Evolutionary conservation across 1,140 invertebrate species (phyloP), one percentile per base, ranked within the genome.

Genomic region (Sminthurides bifidus): DNA sequence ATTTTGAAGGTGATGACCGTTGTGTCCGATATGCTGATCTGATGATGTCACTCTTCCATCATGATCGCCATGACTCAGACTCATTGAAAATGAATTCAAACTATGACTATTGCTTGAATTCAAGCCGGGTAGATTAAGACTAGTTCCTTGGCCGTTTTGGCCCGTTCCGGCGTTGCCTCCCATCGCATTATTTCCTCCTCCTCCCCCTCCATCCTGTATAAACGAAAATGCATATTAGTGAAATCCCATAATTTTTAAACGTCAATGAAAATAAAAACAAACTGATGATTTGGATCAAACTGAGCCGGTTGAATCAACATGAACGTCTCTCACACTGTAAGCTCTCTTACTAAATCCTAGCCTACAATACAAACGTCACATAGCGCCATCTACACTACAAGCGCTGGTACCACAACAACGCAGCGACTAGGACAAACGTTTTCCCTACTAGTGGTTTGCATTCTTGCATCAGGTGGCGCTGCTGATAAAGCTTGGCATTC

Each of bases 101-200:
- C 27, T 54, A 38, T 54, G 45, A 38, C 15, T 49, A 43, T 38
- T 40, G 6, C 56, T 51, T 10, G 46, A 30, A 44, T 46, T 46
- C 41, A 24, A 17, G 23, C 24, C 35, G 46, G 46, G 35, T n/a
- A 35, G 51, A 23, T 49, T 58, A 43, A 59, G 58, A 60, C 58
- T 60, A 58, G 59, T 27, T 40, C 55, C 52, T 29, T 54, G 46
- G 38, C 56, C 44, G 43, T 49, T 44, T 33, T 46, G 35, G 10
- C 24, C 31, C 10, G 54, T 31, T n/a, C 37, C 37, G 33, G 44
- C 31, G 14, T 31, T 35, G 21, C 38, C 24, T 4, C 45, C 15
- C 14, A n/a, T 35, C 8, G 33, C 33, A 35, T 10, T n/a, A 10
- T 8, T 35, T n/a, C n/a, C 33, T n/a, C 8, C 33, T 35, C n/a